Base-by-base conservation (phyloP, 2,888 invertebrate genomes). In the Schrankia costaestrigalis region DNA sequence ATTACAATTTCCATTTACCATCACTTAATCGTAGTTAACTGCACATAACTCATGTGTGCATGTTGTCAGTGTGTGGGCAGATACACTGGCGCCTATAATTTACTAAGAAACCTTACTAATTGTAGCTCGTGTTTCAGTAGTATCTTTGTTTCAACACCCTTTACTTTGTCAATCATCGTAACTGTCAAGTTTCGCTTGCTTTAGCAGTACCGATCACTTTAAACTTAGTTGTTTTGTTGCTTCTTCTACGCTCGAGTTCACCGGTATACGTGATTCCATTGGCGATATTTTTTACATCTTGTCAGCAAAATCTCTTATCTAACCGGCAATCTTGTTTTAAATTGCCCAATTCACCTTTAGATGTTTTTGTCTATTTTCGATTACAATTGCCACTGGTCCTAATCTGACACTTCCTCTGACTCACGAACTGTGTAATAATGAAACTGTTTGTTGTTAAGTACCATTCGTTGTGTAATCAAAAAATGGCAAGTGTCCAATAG, bases 201-300 rank as follows among this genome's bases (percentile, higher is more conserved):
- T 58, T 54, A 42, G 54, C 57, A 50, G 58, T 56, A 49, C 47
- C 41, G 38, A 48, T 55, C 58, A 35, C 43, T 48, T 45, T 47
- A 49, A 47, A 58, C 57, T 63, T 63, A 55, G 50, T 58, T 52
- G 60, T 71, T 74, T 73, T 73, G 69, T 73, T 67, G 64, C 66
- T 65, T 77, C 72, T 79, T 81, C 72, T 74, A 78, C 75, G 83
- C 74, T 79, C 70, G 65, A 66, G 66, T 78, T 67, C 67, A 55
- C 64, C 63, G 64, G 58, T 56, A 67, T 70, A 78, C 81, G 79
- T 84, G 84, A 83, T 71, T 81, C 67, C 71, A 75, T 76, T 66
- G 71, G 64, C 56, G 47, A 65, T 57, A 77, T 78, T 79, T 81
- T 67, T 78, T 73, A 55, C 58, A 42, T 41, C 25, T 50, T 58